A percentile compares a stretch with the other conserved stretches of the same genome.
phyloP scores from a whole-genome alignment of 2,888 invertebrate species.

The Xestia xanthographa region DNA sequence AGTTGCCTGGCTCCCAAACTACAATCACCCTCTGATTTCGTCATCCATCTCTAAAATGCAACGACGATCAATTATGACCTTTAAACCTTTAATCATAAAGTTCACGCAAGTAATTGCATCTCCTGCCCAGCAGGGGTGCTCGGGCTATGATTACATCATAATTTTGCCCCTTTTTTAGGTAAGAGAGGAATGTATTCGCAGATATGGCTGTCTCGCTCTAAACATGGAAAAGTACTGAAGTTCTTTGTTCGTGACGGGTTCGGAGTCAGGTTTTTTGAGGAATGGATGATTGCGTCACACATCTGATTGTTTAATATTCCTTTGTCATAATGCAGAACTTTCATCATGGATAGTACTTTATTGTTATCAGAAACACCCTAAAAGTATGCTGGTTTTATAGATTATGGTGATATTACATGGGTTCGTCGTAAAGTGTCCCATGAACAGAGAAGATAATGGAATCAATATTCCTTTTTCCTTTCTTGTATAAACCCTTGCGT shows the following conservation, averaged over 20 bases:
- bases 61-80: slow-evolving; percentile 63
- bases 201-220: slow-evolving; percentile 66
- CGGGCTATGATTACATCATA: slow-evolving; percentile 84
- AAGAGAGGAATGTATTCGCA: slow-evolving; percentile 60
- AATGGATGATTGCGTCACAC: slow-evolving; percentile 66
- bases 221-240: slow-evolving; percentile 70
- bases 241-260: slow-evolving; percentile 76
- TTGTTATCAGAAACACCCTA: slow-evolving; percentile 31
- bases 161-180: slow-evolving; percentile 80
- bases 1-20: slow-evolving; percentile 65
- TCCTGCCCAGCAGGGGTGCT: slow-evolving; percentile 73
- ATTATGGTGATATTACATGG: slow-evolving; percentile 30
- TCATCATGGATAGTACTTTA: slow-evolving; percentile 21
- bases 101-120: slow-evolving; percentile 65
- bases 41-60: slow-evolving; percentile 67
- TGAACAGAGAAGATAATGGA: slow-evolving; percentile 46
- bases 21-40: slow-evolving; percentile 76
- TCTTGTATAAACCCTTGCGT: not conserved
- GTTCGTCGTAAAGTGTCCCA: slow-evolving; percentile 38
- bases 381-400: slow-evolving; percentile 14
- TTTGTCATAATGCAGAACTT: slow-evolving; percentile 57
- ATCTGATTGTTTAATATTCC: slow-evolving; percentile 55
- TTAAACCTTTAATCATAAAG: slow-evolving; percentile 60
- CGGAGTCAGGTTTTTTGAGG: slow-evolving; percentile 56
- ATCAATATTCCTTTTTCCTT: slow-evolving; percentile 48